Percentiles rank a stretch among this genome's conserved stretches.
These are phyloP conservation scores for Rhynchophorus ferrugineus DNA, from an alignment of 1,140 invertebrate genomes.

Conservation along the genomic window DNA sequence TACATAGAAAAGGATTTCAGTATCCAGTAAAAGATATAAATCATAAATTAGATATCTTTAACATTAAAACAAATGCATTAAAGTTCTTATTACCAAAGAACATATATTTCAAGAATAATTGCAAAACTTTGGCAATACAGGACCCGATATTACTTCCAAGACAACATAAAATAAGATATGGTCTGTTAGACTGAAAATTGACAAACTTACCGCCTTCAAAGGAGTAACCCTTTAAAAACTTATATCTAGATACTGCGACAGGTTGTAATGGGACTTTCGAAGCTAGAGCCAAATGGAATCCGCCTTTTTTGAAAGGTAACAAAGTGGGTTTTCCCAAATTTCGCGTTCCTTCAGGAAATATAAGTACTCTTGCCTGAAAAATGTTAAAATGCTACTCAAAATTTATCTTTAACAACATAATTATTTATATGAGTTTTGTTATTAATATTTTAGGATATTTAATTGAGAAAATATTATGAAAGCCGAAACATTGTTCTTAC, in stretches of 20 bases:
- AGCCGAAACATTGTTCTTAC: constrained; percentile 11
- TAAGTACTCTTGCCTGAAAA: constrained; percentile 56
- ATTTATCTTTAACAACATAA: constrained; percentile 1
- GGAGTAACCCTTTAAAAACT: constrained; percentile 67
- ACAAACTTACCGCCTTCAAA: constrained; percentile 69
- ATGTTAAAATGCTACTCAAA: background rate
- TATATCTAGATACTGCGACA: constrained; percentile 81
- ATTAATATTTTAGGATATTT: constrained; percentile 9
- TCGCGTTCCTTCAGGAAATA: constrained; percentile 76
- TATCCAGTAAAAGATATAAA: too few species aligned
- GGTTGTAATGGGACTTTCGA: constrained; percentile 80
- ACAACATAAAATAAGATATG: too few species aligned
- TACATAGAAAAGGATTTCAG: too few species aligned
- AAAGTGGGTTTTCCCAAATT: constrained; percentile 57
- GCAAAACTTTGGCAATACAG: too few species aligned
- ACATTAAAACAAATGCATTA: too few species aligned
- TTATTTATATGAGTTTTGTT: background rate
- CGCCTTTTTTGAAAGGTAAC: constrained; percentile 85
- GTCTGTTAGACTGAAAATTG: too few species aligned
- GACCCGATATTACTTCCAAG: too few species aligned
- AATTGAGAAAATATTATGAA: background rate
- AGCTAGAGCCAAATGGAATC: constrained; percentile 83
- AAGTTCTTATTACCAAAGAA: too few species aligned
- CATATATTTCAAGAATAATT: too few species aligned
- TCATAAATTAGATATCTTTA: too few species aligned